phyloP scores from a whole-genome alignment of 2,797 vertebrate genomes.

The Tokudaia tokunoshimensis region DNA sequence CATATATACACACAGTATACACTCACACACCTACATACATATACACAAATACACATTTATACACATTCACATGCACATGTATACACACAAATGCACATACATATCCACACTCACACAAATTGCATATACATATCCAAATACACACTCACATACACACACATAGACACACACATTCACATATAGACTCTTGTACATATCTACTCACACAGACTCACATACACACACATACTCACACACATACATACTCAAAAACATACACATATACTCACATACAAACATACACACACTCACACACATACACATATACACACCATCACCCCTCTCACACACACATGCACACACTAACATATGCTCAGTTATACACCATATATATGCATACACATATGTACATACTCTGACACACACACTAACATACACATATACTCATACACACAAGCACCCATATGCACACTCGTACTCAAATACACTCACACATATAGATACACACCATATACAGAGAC shows the following conservation, averaged over 20 bases:
- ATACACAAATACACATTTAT: not conserved
- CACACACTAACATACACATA: not conserved
- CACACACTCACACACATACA: no score
- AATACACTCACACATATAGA: not conserved
- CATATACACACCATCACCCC: no score
- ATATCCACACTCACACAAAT: not conserved
- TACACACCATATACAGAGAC: not conserved
- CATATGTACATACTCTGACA: not conserved
- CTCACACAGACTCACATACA: not conserved
- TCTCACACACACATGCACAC: no score
- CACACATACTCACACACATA: no score
- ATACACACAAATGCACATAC: no score
- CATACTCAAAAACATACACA: no score
- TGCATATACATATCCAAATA: no score
- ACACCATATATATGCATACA: not conserved
- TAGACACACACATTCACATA: not conserved
- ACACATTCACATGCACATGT: no score
- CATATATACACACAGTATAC: not conserved
- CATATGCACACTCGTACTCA: not conserved
- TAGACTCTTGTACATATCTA: no score
- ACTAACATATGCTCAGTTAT: not conserved
- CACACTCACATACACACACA: no score
- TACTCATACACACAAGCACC: not conserved
- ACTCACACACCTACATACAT: not conserved
- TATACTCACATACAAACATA: not conserved